phyloP scores from a whole-genome alignment of 2,888 invertebrate genomes.

The Saturnia japonica region DNA sequence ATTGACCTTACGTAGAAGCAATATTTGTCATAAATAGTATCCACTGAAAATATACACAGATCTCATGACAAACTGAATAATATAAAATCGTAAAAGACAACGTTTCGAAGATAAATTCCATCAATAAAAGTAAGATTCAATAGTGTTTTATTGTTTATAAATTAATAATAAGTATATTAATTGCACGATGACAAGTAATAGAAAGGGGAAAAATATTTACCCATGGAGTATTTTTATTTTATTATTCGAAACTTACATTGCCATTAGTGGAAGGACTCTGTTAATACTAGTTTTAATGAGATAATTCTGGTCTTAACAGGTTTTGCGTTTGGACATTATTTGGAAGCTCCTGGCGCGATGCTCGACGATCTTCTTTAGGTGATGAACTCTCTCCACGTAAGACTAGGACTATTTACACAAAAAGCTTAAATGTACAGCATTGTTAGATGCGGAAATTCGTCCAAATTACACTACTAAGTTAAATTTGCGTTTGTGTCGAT shows the following conservation, averaged over 20 bases:
- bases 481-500: conserved; percentile 65
- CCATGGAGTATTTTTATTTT: neutral
- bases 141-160: neutral
- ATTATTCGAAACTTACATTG: neutral
- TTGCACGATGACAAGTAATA: neutral
- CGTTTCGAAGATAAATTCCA: neutral
- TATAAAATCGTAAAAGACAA: neutral
- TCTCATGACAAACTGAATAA: neutral
- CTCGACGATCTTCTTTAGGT: conserved; percentile 47
- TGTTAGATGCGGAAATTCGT: conserved; percentile 79
- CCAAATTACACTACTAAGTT: conserved; percentile 72
- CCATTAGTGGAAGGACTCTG: conserved; percentile 4
- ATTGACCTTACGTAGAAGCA: neutral
- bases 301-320: conserved; percentile 22
- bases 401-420: conserved; percentile 77
- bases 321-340: conserved; percentile 24
- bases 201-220: neutral
- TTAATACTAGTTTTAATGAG: conserved; percentile 14
- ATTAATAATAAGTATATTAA: neutral
- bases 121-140: neutral
- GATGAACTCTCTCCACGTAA: conserved; percentile 43
- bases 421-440: conserved; percentile 80
- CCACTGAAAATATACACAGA: conserved; percentile 10
- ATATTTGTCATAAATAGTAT: conserved; percentile 8
- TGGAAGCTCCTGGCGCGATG: conserved; percentile 48